Evolutionary conservation across 2,888 invertebrate genomes (phyloP).

Genomic region (Syrphus vitripennis): DNA sequence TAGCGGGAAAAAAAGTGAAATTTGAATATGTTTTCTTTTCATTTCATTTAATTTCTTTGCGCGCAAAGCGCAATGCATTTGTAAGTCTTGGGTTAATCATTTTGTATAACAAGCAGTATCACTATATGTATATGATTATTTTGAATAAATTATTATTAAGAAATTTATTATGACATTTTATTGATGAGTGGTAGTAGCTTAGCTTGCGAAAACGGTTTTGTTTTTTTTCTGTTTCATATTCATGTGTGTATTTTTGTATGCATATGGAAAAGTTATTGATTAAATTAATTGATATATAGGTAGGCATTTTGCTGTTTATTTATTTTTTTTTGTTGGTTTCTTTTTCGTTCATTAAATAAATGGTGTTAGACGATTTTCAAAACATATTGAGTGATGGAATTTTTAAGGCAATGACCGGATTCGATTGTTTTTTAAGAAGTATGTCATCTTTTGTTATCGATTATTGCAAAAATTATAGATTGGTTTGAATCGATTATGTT

Average conservation of each 20-base stretch:
- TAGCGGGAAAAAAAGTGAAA: slow-evolving; percentile 61
- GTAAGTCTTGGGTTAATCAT: slow-evolving; percentile 35
- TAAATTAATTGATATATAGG: slow-evolving; percentile 9
- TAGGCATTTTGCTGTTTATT: slow-evolving; percentile 15
- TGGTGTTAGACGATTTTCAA: neutral
- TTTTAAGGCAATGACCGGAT: slow-evolving; percentile 24
- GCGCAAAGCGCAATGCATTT: slow-evolving; percentile 20
- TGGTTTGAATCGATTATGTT: neutral
- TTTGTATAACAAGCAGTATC: slow-evolving; percentile 56
- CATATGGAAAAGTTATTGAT: slow-evolving; percentile 39
- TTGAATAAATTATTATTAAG: slow-evolving; percentile 63
- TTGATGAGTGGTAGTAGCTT: neutral
- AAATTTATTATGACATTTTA: slow-evolving; percentile 55
- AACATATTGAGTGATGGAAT: neutral
- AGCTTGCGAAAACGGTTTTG: slow-evolving; percentile 18
- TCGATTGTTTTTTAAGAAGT: neutral
- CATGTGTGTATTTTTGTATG: neutral
- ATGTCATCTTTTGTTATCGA: slow-evolving; percentile 33
- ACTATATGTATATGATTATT: slow-evolving; percentile 14
- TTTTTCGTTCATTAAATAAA: neutral
- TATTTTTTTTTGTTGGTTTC: neutral
- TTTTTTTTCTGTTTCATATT: neutral
- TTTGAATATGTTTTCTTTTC: slow-evolving; percentile 67
- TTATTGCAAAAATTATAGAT: slow-evolving; percentile 16
- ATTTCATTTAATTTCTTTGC: slow-evolving; percentile 30